These are phyloP conservation scores for Eptatretus atami DNA, from an alignment of 2,797 vertebrate genomes.

Conservation along the genomic window DNA sequence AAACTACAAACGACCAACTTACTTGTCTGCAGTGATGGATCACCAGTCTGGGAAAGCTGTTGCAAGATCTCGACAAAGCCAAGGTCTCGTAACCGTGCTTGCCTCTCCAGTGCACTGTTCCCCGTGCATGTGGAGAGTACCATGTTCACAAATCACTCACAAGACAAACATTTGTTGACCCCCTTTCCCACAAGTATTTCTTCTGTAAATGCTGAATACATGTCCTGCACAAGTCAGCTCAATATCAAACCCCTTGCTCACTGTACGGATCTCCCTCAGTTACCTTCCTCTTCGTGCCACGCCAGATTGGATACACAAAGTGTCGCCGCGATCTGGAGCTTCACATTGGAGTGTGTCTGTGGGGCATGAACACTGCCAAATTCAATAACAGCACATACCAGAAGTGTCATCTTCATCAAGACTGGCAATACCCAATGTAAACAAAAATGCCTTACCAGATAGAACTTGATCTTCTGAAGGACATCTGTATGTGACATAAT, in stretches of 20 bases:
- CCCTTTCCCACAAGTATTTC: no score
- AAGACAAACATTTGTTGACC: no score
- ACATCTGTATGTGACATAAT: constrained; percentile 97
- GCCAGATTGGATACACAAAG: constrained; percentile 93
- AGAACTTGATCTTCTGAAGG: constrained; percentile 93
- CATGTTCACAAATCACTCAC: no score
- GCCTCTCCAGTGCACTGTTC: constrained; percentile 2
- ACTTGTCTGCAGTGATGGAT: constrained; percentile 1
- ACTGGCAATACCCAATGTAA: neutral
- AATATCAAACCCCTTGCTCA: no score
- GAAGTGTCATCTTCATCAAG: neutral
- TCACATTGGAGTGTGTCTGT: constrained; percentile 79
- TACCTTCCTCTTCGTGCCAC: constrained; percentile 96
- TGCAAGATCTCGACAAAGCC: constrained; percentile 2
- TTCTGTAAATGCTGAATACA: no score
- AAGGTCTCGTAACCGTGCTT: neutral
- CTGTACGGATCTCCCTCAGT: constrained; percentile 9
- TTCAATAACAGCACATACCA: neutral
- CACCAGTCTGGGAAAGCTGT: neutral
- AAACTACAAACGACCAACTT: neutral
- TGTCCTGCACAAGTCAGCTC: no score
- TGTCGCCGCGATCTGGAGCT: constrained; percentile 78
- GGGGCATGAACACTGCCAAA: constrained; percentile 5
- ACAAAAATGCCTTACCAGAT: constrained; percentile 35
- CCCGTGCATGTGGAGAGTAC: neutral